Percentiles rank a stretch among this genome's conserved stretches.
These are phyloP conservation scores for Bucco capensis DNA, from an alignment of 2,113 vertebrate species.

Conservation along the genomic window DNA sequence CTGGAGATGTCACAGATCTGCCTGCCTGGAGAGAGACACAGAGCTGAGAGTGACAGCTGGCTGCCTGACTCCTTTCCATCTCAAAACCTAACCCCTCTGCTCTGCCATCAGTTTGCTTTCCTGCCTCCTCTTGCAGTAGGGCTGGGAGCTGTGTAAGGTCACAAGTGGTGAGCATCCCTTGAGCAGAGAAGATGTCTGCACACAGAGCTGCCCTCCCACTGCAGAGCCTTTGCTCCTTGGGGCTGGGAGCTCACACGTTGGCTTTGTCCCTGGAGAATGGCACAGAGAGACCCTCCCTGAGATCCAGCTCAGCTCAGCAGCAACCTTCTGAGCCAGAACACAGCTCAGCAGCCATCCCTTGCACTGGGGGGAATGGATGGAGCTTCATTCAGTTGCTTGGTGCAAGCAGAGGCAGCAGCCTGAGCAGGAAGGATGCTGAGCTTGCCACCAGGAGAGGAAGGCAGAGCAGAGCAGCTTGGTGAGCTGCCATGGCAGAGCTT, in stretches of 20 bases:
- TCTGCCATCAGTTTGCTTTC: background rate
- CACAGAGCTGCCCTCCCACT: background rate
- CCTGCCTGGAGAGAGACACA: slow-evolving; percentile 8
- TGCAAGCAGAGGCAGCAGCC: background rate
- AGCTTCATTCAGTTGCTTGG: fast-evolving
- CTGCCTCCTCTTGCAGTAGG: background rate
- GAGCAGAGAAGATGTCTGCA: background rate
- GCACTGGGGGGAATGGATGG: background rate
- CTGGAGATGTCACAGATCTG: background rate
- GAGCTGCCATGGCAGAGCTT: background rate
- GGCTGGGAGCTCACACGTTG: fast-evolving
- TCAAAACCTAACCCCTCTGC: background rate
- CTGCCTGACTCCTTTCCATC: background rate
- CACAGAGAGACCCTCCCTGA: background rate
- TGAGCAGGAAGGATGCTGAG: fast-evolving
- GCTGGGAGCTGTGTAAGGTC: background rate
- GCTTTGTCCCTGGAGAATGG: background rate
- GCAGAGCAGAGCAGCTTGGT: background rate
- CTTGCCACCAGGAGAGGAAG: fast-evolving
- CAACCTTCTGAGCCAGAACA: background rate
- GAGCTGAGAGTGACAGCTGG: background rate
- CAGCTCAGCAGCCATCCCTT: background rate
- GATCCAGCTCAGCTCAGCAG: background rate
- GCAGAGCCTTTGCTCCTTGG: background rate
- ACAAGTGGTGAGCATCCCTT: background rate